phyloP scores from a whole-genome alignment of 2,113 vertebrate genomes.

The Stigmatopora argus region DNA sequence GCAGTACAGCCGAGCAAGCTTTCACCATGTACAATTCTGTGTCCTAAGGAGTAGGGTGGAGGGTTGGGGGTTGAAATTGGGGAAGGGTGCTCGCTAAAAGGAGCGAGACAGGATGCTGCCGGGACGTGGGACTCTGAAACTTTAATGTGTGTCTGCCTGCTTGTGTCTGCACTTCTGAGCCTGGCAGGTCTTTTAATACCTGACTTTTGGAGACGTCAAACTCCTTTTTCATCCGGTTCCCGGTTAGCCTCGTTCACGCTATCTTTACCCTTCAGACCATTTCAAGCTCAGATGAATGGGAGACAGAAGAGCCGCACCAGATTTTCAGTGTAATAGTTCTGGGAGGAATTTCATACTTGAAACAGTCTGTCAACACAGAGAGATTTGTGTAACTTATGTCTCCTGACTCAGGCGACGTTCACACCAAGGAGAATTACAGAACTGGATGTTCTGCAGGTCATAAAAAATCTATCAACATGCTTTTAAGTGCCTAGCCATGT shows the following conservation, averaged over 20 bases:
- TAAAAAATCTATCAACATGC: too few relatives aligned
- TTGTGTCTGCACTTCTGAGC: constrained; percentile 58
- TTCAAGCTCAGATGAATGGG: constrained; percentile 44
- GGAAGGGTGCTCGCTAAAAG: constrained; percentile 3
- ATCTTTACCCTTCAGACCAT: constrained; percentile 49
- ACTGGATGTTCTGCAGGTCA: too few relatives aligned
- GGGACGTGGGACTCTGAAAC: constrained; percentile 55
- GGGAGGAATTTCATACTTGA: constrained; percentile 13
- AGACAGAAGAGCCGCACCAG: constrained; percentile 17
- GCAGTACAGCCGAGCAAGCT: constrained; percentile 28
- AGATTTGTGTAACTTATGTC: constrained; percentile 1
- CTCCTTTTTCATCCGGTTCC: constrained; percentile 38
- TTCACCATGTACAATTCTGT: constrained; percentile 25
- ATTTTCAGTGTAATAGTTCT: constrained; percentile 18
- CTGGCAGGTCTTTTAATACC: constrained; percentile 61
- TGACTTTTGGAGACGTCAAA: constrained; percentile 61
- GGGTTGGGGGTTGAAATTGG: not conserved
- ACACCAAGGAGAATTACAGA: too few relatives aligned
- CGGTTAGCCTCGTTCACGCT: constrained; percentile 56
- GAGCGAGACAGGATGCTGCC: constrained; percentile 40
- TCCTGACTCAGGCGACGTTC: constrained; percentile 5
- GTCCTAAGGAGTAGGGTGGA: constrained; percentile 6
- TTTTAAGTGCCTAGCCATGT: too few relatives aligned
- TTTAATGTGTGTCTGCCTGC: constrained; percentile 58
- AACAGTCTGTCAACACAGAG: constrained; percentile 11